Base-by-base conservation (phyloP, 92 coral and sea anemone species). In the Nematostella vectensis region DNA sequence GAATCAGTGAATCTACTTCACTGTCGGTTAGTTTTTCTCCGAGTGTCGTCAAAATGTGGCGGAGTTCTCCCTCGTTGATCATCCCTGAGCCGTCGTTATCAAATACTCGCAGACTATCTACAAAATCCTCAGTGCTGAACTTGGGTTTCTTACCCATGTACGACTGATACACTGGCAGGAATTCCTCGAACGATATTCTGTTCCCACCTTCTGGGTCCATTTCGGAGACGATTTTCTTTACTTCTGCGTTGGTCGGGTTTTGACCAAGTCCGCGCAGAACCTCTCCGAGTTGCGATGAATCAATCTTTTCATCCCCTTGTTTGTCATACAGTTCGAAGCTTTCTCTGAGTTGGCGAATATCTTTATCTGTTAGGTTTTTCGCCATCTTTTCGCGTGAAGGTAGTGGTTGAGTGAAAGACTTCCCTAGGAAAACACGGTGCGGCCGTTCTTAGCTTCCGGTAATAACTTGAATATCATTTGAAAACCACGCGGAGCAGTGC, bases 241-340 rank as follows among this genome's bases (percentile, higher is more conserved):
- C 77, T 36, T 93, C 99, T 51, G 82, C 86, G 65, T 93, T 85
- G 0, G 99, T 93, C 3, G 99, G 99, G 55, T 93, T 93, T 68
- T 86, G 79, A 1, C 96, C 94, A 16, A 82, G 70, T n/a, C 95
- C 86, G 39, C 99, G 73, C 13, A 93, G 65, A 19, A 78, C 89
- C 26, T 86, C 93, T 1, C 93, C 99, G 48, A 93, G 68, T 47
- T 68, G 77, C 15, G 74, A 2, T 15, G 95, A 79, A 48, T 93
- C 99, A 16, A 93, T 71, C 49, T 86, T 87, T 4, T 88, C 99
- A 27, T 93, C 99, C 11, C 99, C 99, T 36, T 77, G 60, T 38
- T 83, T 93, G 61, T 93, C 99, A 63, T 86, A 93, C 30, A 93
- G 58, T 18, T 61, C 76, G 52, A 93, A 86, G 44, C 80, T 70